Conservation (phyloP, 2,113 vertebrate genomes). For the Plotosus lineatus region DNA sequence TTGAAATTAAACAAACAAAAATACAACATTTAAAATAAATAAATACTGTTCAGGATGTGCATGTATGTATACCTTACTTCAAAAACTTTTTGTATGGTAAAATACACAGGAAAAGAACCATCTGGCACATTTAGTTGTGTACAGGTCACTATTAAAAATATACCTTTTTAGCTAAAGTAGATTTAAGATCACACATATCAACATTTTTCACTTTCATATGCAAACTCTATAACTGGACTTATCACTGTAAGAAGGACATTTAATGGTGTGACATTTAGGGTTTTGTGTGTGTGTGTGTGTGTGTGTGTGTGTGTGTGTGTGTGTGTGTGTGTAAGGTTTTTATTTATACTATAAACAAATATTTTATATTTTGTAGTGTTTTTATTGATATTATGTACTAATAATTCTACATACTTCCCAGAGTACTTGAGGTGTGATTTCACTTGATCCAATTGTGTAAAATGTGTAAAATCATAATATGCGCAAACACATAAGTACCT, state of each 20-base stretch:
- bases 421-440: not conserved
- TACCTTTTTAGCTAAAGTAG: not conserved
- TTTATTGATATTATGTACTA: not conserved
- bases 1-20: too few relatives aligned
- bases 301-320: too few relatives aligned
- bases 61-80: too few relatives aligned
- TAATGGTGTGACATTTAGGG: not conserved
- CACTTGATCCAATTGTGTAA: not conserved
- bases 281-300: too few relatives aligned
- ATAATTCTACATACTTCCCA: not conserved
- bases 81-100: too few relatives aligned
- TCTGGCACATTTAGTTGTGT: not conserved
- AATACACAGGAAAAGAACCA: not conserved
- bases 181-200: not conserved
- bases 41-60: too few relatives aligned
- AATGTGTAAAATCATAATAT: not conserved
- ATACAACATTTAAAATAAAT: too few relatives aligned
- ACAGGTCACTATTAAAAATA: not conserved
- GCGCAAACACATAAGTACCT: constrained; percentile 70
- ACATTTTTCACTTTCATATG: not conserved
- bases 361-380: not conserved
- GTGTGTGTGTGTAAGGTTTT: not conserved
- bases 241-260: not conserved
- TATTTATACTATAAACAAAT: not conserved
- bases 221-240: not conserved